Evolutionary conservation across 2,113 vertebrate species (phyloP), one percentile per base, ranked within the genome.

Genomic region (Chaenogobius annularis): DNA sequence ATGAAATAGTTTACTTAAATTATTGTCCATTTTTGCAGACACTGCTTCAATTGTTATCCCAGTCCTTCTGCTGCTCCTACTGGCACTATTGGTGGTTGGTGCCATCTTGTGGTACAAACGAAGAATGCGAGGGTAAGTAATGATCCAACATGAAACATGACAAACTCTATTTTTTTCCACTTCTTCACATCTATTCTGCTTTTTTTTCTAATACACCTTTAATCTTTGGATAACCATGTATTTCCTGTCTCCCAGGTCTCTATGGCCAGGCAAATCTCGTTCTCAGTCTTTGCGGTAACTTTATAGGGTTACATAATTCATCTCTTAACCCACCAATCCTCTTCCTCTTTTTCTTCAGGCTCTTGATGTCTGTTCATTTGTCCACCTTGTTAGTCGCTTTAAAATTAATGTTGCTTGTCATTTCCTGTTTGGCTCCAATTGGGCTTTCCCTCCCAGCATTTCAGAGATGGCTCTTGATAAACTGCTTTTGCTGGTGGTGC

Each of bases 21-120:
- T 47, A 15, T 68, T 70, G 52, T 31, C 43, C 50, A 2, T 48
- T 31, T 4, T 68, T 4, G 0, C 89, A 98, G 97, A 91, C 66
- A 92, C 95, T 0, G 83, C 95, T 0, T 95, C 97, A 58, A 91
- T 98, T 3, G 86, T 96, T 26, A 92, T 96, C 72, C 96, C 96
- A 4, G 88, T 98, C 71, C 87, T 99, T 6, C 74, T 98, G 78
- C 86, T 96, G 43, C 85, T 98, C 14, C 50, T 98, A 26, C 70
- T 94, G 73, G 80, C 95, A 15, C 85, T 98, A 6, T 85, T 96
- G 77, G 85, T 93, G 1, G 95, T 94, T 0, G 95, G 94, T 62
- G 92, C 90, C 74, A 94, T 97, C 70, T 91, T 95, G 82, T 99
- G 97, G 96, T 98, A 98, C 86, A 97, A 96, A 84, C 92, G 94